phyloP scores from a whole-genome alignment of 2,888 invertebrate genomes.

The Aelia acuminata region DNA sequence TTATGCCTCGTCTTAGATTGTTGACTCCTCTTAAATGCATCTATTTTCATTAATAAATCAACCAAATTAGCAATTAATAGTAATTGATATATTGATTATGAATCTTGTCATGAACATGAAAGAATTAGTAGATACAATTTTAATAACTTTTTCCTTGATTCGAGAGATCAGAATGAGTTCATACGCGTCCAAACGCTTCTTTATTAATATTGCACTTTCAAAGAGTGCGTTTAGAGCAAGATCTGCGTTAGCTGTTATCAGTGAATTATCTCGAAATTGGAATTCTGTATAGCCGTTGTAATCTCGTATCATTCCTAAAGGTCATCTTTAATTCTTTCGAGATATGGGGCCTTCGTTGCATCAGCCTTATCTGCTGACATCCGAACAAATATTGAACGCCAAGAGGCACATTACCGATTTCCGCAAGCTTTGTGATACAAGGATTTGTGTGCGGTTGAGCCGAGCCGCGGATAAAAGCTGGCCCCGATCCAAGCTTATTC shows the following conservation, averaged over 20 bases:
- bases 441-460: neutral
- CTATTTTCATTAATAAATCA: too few relatives aligned
- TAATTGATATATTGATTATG: too few relatives aligned
- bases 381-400: neutral
- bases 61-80: too few relatives aligned
- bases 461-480: neutral
- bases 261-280: neutral
- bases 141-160: too few relatives aligned
- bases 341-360: neutral
- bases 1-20: too few relatives aligned
- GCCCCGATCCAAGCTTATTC: neutral
- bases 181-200: neutral
- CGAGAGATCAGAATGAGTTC: neutral
- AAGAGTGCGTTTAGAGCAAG: neutral
- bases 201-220: neutral
- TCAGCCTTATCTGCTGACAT: neutral
- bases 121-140: too few relatives aligned
- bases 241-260: neutral
- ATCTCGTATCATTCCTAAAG: neutral
- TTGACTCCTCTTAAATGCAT: too few relatives aligned
- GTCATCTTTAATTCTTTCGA: neutral
- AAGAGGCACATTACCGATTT: neutral
- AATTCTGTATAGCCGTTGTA: neutral
- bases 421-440: conserved; percentile 1
- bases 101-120: too few relatives aligned